These are phyloP conservation scores for Denticeps clupeoides DNA, from an alignment of 2,797 vertebrate genomes.

Conservation along the genomic window DNA sequence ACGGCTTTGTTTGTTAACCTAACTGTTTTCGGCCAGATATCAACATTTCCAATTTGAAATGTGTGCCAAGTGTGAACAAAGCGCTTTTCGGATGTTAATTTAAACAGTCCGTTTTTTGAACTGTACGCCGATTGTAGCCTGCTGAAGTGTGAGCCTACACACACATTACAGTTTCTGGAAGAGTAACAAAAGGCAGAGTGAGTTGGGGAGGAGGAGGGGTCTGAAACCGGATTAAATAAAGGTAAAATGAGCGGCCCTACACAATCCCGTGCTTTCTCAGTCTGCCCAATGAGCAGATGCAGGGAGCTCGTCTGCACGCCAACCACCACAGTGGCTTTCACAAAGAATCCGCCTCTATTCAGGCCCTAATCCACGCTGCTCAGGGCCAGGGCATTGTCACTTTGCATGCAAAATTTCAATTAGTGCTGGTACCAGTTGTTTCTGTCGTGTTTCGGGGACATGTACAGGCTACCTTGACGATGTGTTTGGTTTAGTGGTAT, in stretches of 20 bases:
- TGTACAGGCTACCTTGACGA: slow-evolving; percentile 50
- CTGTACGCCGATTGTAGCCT: slow-evolving; percentile 33
- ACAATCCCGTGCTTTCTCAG: slow-evolving; percentile 54
- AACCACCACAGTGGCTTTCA: slow-evolving; percentile 66
- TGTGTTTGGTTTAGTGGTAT: slow-evolving; percentile 43
- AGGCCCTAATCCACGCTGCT: slow-evolving; percentile 64
- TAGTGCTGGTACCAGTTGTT: slow-evolving; percentile 75
- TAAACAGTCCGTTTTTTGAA: slow-evolving; percentile 30
- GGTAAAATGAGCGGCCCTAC: slow-evolving; percentile 54
- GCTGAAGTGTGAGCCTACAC: slow-evolving; percentile 32
- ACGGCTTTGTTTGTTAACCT: slow-evolving; percentile 30
- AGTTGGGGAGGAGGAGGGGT: slow-evolving; percentile 21
- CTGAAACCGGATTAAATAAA: slow-evolving; percentile 56
- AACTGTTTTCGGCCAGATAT: slow-evolving; percentile 33
- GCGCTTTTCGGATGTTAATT: slow-evolving; percentile 60
- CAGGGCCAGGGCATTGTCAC: slow-evolving; percentile 63
- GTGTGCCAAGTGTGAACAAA: slow-evolving; percentile 49
- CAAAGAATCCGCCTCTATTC: slow-evolving; percentile 72
- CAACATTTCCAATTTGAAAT: slow-evolving; percentile 42
- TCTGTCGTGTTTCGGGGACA: slow-evolving; percentile 55
- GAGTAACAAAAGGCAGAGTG: slow-evolving; percentile 44
- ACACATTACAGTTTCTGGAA: slow-evolving; percentile 38
- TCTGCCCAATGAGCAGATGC: slow-evolving; percentile 60
- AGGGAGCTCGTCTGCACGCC: slow-evolving; percentile 52
- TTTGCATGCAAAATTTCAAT: slow-evolving; percentile 76